phyloP scores from a whole-genome alignment of 1,140 invertebrate species.

The Caenorhabditis briggsae region DNA sequence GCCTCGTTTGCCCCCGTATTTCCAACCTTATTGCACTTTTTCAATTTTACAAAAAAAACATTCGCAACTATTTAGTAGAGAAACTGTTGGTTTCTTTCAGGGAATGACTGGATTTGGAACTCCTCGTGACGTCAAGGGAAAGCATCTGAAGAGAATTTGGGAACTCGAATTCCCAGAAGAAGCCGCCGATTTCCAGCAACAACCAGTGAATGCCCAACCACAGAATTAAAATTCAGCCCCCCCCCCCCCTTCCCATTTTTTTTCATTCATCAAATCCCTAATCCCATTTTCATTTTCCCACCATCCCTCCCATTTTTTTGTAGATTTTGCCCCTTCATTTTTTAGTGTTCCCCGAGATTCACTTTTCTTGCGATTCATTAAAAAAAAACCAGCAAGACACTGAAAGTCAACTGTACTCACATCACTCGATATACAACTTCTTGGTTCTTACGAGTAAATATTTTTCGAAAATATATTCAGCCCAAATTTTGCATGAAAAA shows the following conservation, averaged over 20 bases:
- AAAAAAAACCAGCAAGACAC: background rate
- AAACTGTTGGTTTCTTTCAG: slow-evolving; percentile 59
- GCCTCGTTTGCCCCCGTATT: background rate
- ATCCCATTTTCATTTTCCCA: background rate
- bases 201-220: slow-evolving; percentile 64
- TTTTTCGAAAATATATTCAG: background rate
- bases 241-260: background rate
- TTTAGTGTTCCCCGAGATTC: slow-evolving; percentile 4
- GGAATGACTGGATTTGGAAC: slow-evolving; percentile 68
- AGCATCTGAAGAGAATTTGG: slow-evolving; percentile 71
- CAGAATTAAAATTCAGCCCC: slow-evolving; percentile 29
- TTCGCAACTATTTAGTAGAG: background rate
- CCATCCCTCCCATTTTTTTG: background rate
- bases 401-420: slow-evolving; percentile 9
- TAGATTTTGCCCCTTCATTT: slow-evolving; percentile 21
- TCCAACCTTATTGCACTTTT: slow-evolving; percentile 31
- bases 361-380: slow-evolving; percentile 39
- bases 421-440: slow-evolving; percentile 56
- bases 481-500: background rate
- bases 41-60: background rate
- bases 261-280: background rate
- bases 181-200: slow-evolving; percentile 61
- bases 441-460: slow-evolving; percentile 53
- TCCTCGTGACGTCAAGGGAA: slow-evolving; percentile 69
- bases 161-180: slow-evolving; percentile 70